Evolutionary conservation across 2,888 invertebrate species (phyloP).

Genomic region (Melikaiella ostensackeni): DNA sequence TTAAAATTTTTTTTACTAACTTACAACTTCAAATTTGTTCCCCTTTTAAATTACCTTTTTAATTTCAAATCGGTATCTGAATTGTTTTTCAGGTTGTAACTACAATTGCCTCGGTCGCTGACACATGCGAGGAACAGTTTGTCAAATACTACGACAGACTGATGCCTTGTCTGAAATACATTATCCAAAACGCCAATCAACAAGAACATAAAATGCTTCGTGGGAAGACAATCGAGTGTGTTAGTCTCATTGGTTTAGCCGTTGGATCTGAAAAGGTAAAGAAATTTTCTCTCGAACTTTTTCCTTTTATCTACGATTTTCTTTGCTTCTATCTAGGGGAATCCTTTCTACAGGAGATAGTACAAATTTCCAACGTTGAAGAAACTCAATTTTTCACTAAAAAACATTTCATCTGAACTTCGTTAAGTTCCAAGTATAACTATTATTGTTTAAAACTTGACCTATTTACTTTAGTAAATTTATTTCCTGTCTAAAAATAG

Average conservation of each 20-base stretch:
- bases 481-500: too few species aligned
- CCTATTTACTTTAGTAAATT: too few species aligned
- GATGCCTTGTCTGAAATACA: constrained; percentile 96
- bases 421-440: too few species aligned
- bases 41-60: too few species aligned
- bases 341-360: too few species aligned
- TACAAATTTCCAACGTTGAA: too few species aligned
- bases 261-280: constrained; percentile 85
- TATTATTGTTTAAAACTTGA: too few species aligned
- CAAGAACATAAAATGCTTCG: constrained; percentile 93
- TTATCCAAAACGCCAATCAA: constrained; percentile 94
- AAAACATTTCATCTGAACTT: too few species aligned
- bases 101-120: constrained; percentile 98
- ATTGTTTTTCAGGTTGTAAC: constrained; percentile 85
- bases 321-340: too few species aligned
- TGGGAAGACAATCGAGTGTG: constrained; percentile 99
- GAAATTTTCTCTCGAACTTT: background rate
- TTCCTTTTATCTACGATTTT: constrained; percentile 6
- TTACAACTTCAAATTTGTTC: too few species aligned
- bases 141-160: constrained; percentile 94
- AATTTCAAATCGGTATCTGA: background rate
- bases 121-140: constrained; percentile 98
- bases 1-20: too few species aligned
- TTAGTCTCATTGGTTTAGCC: constrained; percentile 96
- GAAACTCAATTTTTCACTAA: too few species aligned